Conservation (phyloP, 2,797 vertebrate genomes). For the Micromesistius poutassou region DNA sequence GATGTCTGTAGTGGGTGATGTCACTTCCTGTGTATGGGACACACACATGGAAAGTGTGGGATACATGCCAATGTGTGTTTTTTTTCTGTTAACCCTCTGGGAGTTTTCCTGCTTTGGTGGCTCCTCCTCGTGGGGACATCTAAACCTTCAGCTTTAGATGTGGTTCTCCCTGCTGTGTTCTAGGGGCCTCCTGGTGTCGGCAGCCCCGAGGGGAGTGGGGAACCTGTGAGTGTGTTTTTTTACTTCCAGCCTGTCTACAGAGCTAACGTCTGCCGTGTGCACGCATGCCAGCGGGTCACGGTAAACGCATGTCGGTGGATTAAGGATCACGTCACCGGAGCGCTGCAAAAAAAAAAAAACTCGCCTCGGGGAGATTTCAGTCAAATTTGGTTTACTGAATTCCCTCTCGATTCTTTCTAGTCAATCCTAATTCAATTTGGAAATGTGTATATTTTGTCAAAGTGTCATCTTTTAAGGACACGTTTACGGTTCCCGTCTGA, state of each 20-base stretch:
- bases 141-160: constrained; percentile 52
- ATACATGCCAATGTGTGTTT: constrained; percentile 25
- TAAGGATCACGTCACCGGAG: neutral
- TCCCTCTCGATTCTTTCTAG: neutral
- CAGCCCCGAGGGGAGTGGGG: constrained; percentile 72
- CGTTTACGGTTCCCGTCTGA: constrained; percentile 7
- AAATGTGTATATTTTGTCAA: neutral
- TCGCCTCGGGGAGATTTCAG: neutral
- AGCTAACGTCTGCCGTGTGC: neutral
- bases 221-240: constrained; percentile 71
- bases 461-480: neutral
- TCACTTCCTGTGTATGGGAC: neutral
- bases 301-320: neutral
- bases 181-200: constrained; percentile 73
- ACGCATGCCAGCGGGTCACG: neutral
- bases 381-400: neutral
- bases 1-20: neutral
- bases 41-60: neutral
- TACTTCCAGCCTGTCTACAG: neutral
- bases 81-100: constrained; percentile 23
- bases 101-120: constrained; percentile 23
- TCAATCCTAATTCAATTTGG: neutral
- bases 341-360: no score
- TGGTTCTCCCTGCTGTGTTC: constrained; percentile 61
- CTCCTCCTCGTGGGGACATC: constrained; percentile 33